Percentiles rank a stretch among this genome's conserved stretches.
Conservation (phyloP, 1,140 invertebrate species). For the Scaptomyza montana region DNA sequence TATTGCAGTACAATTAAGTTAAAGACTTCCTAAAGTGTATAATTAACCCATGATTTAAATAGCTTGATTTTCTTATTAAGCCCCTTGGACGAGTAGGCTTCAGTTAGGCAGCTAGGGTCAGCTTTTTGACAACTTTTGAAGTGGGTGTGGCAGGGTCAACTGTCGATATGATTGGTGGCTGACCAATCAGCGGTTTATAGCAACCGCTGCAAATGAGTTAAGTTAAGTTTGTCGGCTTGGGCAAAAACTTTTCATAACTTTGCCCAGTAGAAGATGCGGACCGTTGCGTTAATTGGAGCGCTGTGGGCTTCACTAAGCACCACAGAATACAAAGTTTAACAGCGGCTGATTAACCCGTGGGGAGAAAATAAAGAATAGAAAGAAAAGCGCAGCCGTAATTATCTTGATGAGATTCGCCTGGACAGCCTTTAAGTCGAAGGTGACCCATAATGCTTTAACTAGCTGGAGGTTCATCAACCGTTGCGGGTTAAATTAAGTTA, state of each 20-base stretch:
- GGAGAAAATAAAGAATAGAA: constrained; percentile 24
- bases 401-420: constrained; percentile 70
- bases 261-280: constrained; percentile 33
- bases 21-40: background rate
- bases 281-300: constrained; percentile 65
- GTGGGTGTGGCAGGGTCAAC: background rate
- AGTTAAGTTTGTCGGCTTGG: constrained; percentile 70
- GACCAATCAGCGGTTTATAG: constrained; percentile 64
- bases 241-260: constrained; percentile 73
- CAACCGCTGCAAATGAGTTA: constrained; percentile 75
- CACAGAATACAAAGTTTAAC: constrained; percentile 59
- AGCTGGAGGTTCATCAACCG: constrained; percentile 48
- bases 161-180: constrained; percentile 11
- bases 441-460: constrained; percentile 13
- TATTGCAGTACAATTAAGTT: background rate
- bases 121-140: constrained; percentile 9
- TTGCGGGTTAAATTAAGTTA: constrained; percentile 65
- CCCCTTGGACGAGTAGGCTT: background rate
- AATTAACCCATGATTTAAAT: constrained; percentile 6
- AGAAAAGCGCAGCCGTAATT: constrained; percentile 53
- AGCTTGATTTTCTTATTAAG: background rate
- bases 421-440: constrained; percentile 25
- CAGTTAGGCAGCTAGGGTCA: background rate
- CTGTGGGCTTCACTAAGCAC: constrained; percentile 52
- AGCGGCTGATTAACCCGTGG: constrained; percentile 68